Conservation (phyloP, 35 echinoderm and acorn worm species). For the Anneissia japonica region DNA sequence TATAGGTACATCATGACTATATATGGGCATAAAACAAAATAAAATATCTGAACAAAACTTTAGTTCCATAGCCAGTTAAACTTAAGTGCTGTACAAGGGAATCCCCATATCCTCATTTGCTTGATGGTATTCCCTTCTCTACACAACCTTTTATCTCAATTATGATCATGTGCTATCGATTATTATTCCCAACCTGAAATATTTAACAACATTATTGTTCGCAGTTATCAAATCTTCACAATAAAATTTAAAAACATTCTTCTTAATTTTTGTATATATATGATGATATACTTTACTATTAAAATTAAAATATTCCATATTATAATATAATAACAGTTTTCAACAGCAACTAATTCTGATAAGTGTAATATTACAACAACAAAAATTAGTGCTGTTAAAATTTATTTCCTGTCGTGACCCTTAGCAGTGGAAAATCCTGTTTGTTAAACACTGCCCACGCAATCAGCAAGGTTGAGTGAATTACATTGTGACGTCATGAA, state of each 20-base stretch:
- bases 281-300: too few relatives aligned
- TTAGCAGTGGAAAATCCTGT: neutral
- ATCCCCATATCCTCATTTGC: neutral
- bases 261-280: too few relatives aligned
- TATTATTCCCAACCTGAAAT: neutral
- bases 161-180: neutral
- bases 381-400: neutral
- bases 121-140: neutral
- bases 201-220: neutral
- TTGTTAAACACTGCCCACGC: neutral
- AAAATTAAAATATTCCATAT: too few relatives aligned
- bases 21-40: too few relatives aligned
- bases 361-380: neutral
- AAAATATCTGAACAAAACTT: too few relatives aligned
- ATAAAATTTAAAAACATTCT: too few relatives aligned
- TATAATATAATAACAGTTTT: too few relatives aligned
- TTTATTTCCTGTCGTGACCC: neutral
- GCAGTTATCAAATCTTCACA: neutral
- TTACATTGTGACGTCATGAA: neutral
- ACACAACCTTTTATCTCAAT: neutral
- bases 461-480: neutral
- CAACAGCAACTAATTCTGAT: too few relatives aligned
- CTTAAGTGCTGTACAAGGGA: too few relatives aligned
- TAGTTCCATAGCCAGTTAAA: too few relatives aligned
- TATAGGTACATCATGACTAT: too few relatives aligned